These are phyloP conservation scores for Eulemur rufifrons DNA, from an alignment of 2,113 vertebrate species.

Conservation along the genomic window DNA sequence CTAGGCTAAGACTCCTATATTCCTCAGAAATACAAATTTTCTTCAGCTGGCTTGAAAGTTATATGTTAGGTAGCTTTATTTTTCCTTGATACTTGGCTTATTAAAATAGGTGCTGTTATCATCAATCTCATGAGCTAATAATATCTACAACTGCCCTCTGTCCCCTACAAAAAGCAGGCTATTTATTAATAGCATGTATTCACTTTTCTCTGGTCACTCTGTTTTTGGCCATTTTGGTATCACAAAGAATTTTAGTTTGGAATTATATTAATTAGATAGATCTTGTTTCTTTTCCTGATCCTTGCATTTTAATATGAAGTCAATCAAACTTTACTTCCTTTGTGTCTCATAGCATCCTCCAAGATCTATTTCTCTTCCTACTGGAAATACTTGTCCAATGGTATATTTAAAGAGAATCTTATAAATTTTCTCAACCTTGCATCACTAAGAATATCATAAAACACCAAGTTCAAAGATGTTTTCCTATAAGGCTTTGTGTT, in stretches of 20 bases:
- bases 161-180: not conserved
- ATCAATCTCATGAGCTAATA: not conserved
- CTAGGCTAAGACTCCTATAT: not conserved
- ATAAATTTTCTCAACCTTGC: not conserved
- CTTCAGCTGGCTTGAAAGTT: not conserved
- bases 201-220: not conserved
- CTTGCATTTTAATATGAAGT: not conserved
- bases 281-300: not conserved
- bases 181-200: not conserved
- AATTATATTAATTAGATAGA: not conserved
- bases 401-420: not conserved
- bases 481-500: slow-evolving; percentile 14
- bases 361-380: not conserved
- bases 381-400: not conserved
- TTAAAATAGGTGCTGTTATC: not conserved
- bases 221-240: not conserved
- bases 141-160: not conserved
- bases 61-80: not conserved
- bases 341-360: not conserved
- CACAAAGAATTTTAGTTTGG: not conserved
- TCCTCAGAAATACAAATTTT: not conserved
- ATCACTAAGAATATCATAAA: slow-evolving; percentile 27
- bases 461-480: not conserved
- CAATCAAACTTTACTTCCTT: not conserved
- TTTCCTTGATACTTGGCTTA: not conserved